phyloP scores from a whole-genome alignment of 2,797 vertebrate genomes.

The Scarus forsteni region DNA sequence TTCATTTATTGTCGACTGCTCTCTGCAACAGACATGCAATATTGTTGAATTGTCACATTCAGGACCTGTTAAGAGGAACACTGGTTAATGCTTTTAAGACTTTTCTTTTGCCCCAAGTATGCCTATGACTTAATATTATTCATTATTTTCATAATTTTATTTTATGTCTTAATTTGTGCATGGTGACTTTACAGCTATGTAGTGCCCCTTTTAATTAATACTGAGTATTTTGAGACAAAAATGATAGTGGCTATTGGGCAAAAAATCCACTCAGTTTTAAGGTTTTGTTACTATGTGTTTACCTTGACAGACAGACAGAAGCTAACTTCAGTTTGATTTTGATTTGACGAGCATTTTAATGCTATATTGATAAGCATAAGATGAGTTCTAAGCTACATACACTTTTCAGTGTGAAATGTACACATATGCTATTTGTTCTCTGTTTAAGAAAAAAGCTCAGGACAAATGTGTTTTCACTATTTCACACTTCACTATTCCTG shows the following conservation, averaged over 20 bases:
- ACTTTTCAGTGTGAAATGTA: slow-evolving; percentile 39
- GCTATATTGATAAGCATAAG: slow-evolving; percentile 3
- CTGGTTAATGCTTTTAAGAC: neutral
- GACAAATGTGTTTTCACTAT: neutral
- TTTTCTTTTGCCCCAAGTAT: neutral
- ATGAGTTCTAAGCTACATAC: slow-evolving; percentile 10
- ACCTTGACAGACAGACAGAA: neutral
- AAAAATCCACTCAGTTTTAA: neutral
- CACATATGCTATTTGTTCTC: slow-evolving; percentile 36
- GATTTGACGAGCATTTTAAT: neutral
- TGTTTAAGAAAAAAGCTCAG: neutral
- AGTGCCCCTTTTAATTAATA: no score
- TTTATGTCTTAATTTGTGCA: neutral
- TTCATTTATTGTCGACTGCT: neutral
- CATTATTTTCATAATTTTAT: neutral
- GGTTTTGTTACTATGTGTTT: neutral
- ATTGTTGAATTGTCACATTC: slow-evolving; percentile 10
- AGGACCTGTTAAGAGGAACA: neutral
- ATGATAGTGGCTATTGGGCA: neutral
- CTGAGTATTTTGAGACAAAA: neutral
- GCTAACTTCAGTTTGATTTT: neutral
- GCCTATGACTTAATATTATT: neutral
- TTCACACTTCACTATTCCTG: slow-evolving; percentile 38
- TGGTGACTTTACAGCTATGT: no score
- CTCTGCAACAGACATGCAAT: slow-evolving; percentile 2